Percentiles rank a stretch among this genome's conserved stretches.
Evolutionary conservation across 2,888 invertebrate species (phyloP).

Genomic region (Smittia sp.): DNA sequence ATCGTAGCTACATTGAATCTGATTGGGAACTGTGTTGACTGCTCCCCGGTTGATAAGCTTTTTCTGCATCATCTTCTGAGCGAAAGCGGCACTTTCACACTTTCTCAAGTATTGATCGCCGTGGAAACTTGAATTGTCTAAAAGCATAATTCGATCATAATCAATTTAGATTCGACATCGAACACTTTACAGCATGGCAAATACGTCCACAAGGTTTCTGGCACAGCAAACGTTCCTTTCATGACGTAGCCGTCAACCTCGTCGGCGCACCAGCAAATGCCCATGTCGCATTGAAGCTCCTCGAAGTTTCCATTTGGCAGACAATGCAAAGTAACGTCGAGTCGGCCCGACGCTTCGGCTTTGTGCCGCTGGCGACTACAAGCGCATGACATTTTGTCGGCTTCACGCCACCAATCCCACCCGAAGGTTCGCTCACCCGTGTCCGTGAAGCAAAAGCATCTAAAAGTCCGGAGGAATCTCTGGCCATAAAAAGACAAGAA

Average conservation of each 20-base stretch:
- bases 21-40: constrained; percentile 55
- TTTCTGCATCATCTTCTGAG: constrained; percentile 55
- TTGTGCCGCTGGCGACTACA: constrained; percentile 63
- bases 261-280: constrained; percentile 68
- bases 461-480: constrained; percentile 46
- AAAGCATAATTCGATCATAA: neutral
- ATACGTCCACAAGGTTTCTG: constrained; percentile 58
- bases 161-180: neutral
- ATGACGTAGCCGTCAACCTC: constrained; percentile 60
- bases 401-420: constrained; percentile 60
- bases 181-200: constrained; percentile 62
- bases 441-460: constrained; percentile 66
- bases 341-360: constrained; percentile 53
- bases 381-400: constrained; percentile 64
- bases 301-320: constrained; percentile 65
- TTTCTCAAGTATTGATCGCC: constrained; percentile 63
- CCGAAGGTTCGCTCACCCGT: constrained; percentile 65
- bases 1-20: constrained; percentile 63
- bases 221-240: constrained; percentile 56
- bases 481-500: neutral
- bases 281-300: constrained; percentile 64
- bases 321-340: constrained; percentile 63
- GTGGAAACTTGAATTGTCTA: constrained; percentile 54
- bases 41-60: constrained; percentile 63
- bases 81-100: constrained; percentile 65